These are phyloP conservation scores for Boloria selene DNA, from an alignment of 2,888 invertebrate species.

Conservation along the genomic window DNA sequence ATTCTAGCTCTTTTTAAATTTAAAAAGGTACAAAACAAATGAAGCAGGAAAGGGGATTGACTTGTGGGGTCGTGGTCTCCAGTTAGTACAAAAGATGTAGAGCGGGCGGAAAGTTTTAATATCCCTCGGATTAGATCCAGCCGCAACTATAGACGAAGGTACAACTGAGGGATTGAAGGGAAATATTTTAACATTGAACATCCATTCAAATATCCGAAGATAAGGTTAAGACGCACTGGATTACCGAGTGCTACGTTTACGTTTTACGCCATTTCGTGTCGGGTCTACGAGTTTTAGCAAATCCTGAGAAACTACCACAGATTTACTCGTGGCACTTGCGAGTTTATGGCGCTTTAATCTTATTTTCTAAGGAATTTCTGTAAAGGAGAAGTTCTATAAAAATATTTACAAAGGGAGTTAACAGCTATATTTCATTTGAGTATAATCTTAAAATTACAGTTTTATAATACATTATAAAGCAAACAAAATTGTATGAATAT, in stretches of 20 bases:
- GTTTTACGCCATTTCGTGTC: conserved; percentile 33
- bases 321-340: conserved; percentile 36
- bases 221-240: conserved; percentile 57
- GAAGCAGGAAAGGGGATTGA: conserved; percentile 44
- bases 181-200: conserved; percentile 67
- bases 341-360: conserved; percentile 36
- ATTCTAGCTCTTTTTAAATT: conserved; percentile 45
- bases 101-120: conserved; percentile 78
- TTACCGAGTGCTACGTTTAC: conserved; percentile 41
- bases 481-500: too few relatives aligned
- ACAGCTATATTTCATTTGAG: background rate
- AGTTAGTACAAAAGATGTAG: conserved; percentile 64
- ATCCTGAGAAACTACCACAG: conserved; percentile 45
- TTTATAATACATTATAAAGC: too few relatives aligned
- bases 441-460: background rate
- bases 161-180: conserved; percentile 57
- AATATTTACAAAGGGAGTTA: conserved; percentile 5
- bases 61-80: conserved; percentile 52
- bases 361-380: conserved; percentile 22
- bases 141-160: conserved; percentile 64
- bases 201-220: conserved; percentile 66
- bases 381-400: background rate
- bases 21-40: conserved; percentile 56
- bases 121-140: conserved; percentile 78
- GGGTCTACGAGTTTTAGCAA: conserved; percentile 33